Conservation (phyloP, 1,140 invertebrate genomes). For the Lepidotrigona ventralis region DNA sequence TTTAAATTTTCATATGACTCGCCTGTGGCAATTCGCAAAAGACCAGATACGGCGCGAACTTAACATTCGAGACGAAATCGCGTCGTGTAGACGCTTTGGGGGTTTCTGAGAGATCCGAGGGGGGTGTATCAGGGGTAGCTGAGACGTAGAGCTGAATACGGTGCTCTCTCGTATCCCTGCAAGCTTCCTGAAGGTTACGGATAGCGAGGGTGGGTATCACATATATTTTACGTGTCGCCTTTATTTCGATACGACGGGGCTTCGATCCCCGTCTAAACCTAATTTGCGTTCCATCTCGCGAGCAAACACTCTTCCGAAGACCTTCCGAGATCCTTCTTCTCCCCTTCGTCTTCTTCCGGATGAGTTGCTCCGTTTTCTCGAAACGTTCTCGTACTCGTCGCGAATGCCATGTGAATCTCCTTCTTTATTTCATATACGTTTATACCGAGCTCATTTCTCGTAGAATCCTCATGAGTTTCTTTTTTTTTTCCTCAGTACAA, state of each 20-base stretch:
- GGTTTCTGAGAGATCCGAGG: constrained; percentile 3
- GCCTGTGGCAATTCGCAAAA: constrained; percentile 26
- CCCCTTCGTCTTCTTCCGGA: constrained; percentile 8
- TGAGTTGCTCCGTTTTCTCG: not conserved
- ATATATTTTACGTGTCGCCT: constrained; percentile 75
- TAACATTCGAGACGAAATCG: constrained; percentile 36
- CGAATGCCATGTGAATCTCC: not conserved
- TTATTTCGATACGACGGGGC: constrained; percentile 76
- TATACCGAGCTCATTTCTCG: no score
- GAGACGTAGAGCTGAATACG: constrained; percentile 5
- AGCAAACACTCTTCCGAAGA: constrained; percentile 73
- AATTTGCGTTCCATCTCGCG: constrained; percentile 78
- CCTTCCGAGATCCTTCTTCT: constrained; percentile 38
- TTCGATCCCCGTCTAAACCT: constrained; percentile 76
- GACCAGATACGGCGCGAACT: constrained; percentile 10
- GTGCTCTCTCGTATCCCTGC: constrained; percentile 32
- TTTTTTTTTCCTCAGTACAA: no score
- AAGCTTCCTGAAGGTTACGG: constrained; percentile 48
- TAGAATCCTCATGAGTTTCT: not conserved
- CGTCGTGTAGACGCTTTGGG: constrained; percentile 41
- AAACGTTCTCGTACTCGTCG: not conserved
- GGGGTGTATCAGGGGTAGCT: not conserved
- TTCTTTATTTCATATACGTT: not conserved
- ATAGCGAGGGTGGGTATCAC: constrained; percentile 50
- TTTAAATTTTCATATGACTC: not conserved